These are phyloP conservation scores for Gonioctena quinquepunctata DNA, from an alignment of 1,140 invertebrate species.

Conservation along the genomic window DNA sequence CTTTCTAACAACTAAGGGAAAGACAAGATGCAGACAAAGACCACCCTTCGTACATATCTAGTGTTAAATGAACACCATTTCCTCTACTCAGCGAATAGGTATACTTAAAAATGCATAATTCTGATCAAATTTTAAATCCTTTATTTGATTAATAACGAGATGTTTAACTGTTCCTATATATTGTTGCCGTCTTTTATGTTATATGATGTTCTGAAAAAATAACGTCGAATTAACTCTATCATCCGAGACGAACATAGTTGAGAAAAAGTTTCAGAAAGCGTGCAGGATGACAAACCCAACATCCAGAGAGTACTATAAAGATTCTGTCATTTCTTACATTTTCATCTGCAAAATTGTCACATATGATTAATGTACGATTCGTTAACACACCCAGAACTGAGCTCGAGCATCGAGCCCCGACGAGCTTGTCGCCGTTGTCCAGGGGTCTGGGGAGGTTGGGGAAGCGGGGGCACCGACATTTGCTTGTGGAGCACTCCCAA, in stretches of 20 bases:
- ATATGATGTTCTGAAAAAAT: too few relatives aligned
- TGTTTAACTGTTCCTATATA: too few relatives aligned
- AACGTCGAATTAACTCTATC: too few relatives aligned
- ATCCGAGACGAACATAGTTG: background rate
- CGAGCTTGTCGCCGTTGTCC: constrained; percentile 65
- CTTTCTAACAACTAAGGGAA: too few relatives aligned
- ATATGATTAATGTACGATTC: constrained; percentile 45
- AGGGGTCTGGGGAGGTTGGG: constrained; percentile 56
- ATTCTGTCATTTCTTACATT: constrained; percentile 45
- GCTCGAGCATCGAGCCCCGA: constrained; percentile 69
- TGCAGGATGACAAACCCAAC: constrained; percentile 2
- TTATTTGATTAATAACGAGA: too few relatives aligned
- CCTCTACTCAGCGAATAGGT: too few relatives aligned
- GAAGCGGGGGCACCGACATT: constrained; percentile 40
- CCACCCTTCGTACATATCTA: too few relatives aligned
- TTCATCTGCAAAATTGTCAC: constrained; percentile 31
- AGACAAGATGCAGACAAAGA: too few relatives aligned
- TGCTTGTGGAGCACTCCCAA: constrained; percentile 60
- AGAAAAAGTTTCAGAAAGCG: background rate
- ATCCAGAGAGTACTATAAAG: constrained; percentile 20
- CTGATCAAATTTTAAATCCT: too few relatives aligned
- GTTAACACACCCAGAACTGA: constrained; percentile 65
- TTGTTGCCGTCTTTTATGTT: too few relatives aligned
- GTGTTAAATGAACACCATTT: too few relatives aligned
- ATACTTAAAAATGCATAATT: too few relatives aligned